Evolutionary conservation across 2,113 vertebrate species (phyloP).

Genomic region (Setophaga coronata): DNA sequence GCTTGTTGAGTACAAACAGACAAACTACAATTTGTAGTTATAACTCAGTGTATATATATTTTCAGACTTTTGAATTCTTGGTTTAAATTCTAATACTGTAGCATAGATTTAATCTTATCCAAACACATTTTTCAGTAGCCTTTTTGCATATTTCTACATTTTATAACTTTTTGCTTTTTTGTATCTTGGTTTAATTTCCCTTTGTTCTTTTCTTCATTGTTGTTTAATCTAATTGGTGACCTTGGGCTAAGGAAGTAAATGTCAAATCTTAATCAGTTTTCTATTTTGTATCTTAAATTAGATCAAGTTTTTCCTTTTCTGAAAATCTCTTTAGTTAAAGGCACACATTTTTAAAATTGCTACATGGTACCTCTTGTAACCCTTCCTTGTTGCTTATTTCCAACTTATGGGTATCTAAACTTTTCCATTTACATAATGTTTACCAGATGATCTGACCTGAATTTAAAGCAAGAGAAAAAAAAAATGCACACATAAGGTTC

Average conservation of each 20-base stretch:
- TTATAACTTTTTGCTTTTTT: not conserved
- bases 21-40: not conserved
- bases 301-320: not conserved
- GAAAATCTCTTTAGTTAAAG: not conserved
- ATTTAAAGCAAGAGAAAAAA: not conserved
- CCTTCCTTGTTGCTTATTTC: not conserved
- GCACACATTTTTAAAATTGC: not conserved
- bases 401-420: not conserved
- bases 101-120: not conserved
- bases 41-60: not conserved
- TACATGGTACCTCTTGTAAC: not conserved
- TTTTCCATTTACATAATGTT: not conserved
- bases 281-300: not conserved
- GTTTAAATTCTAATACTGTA: not conserved
- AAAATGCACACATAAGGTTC: not conserved
- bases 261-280: slow-evolving; percentile 23
- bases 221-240: not conserved
- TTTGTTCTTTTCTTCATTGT: not conserved
- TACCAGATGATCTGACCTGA: not conserved
- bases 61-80: not conserved
- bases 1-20: not conserved
- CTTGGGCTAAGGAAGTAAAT: slow-evolving; percentile 2
- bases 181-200: not conserved
- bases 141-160: not conserved
- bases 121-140: not conserved